Base-by-base conservation (phyloP, 1,140 invertebrate species). In the Nephila pilipes region DNA sequence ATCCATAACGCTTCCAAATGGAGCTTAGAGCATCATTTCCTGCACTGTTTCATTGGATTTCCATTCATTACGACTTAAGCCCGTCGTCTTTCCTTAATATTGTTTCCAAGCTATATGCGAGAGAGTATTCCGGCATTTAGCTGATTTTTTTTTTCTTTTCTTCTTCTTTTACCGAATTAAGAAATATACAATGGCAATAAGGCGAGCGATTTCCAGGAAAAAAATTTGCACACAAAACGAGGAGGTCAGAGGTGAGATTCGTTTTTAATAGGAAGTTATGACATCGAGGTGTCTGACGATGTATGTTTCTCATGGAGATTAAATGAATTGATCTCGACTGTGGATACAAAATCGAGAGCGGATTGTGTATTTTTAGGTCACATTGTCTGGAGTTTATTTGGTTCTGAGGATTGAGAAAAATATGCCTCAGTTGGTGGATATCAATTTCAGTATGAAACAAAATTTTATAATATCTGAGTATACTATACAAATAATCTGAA, bases 1-100 rank as follows among this genome's bases (percentile, higher is more conserved):
- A 22, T 29, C 55, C 85, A 87, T 57, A 60, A 57, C 22, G 12
- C 32, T 22, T 32, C 55, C 5, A 22, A 22, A 79, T 18, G 29
- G 69, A 29, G 69, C 32, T 79, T 79, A 32, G 36, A n/a, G 14
- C 32, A 46, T 18, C n/a, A 25, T 83, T 83, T 83, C 80, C 80
- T 83, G 80, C 46, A 12, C 32, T 55, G 46, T 83, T 83, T 83
- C 80, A 83, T 83, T 83, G 80, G 80, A 83, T 83, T 83, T 83
- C 36, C 80, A 83, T 83, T 46, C 46, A 83, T 83, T 83, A 83
- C 22, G 80, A 12, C 22, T n/a, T 55, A 29, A 83, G n/a, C n/a
- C 38, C 54, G 54, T 83, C 46, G n/a, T n/a, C 10, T 22, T 25
- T 55, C 46, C 18, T 55, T 46, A 46, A 46, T 46, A 46, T 46